These are phyloP conservation scores for Carettochelys insculpta DNA, from an alignment of 2,113 vertebrate genomes.

Conservation along the genomic window DNA sequence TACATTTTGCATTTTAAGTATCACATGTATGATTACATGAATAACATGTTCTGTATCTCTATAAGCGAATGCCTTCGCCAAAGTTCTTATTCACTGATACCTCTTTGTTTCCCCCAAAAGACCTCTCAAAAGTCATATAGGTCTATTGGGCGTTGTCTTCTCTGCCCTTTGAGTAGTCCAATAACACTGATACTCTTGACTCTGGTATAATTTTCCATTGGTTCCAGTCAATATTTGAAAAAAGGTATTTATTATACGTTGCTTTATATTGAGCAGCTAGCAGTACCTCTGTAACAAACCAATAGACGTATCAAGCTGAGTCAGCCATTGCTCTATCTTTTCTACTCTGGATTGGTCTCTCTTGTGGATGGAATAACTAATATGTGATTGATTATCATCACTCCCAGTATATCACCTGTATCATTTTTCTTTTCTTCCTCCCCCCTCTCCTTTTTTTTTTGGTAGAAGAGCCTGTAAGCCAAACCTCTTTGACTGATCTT, in stretches of 20 bases:
- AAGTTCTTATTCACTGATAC: not conserved
- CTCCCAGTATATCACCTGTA: not conserved
- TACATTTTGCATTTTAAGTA: not conserved
- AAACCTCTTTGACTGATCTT: not conserved
- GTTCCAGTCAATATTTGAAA: not conserved
- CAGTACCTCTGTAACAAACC: too few species aligned
- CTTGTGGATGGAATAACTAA: not conserved
- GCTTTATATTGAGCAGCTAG: not conserved
- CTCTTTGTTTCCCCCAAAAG: constrained; percentile 37
- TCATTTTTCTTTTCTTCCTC: not conserved
- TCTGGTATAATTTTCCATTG: not conserved
- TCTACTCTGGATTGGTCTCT: not conserved
- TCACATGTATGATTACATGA: constrained; percentile 8
- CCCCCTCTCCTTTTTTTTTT: too few species aligned
- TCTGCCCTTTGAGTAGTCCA: not conserved
- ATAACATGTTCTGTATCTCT: not conserved
- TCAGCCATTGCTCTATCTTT: not conserved
- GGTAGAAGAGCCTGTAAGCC: not conserved
- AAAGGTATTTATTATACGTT: not conserved
- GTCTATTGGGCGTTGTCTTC: constrained; percentile 7
- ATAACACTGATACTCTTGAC: not conserved
- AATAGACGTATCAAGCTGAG: not conserved
- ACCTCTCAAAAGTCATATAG: constrained; percentile 13
- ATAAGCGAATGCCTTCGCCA: not conserved
- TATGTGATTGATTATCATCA: not conserved